Base-by-base conservation (phyloP, 2,888 invertebrate genomes). In the Orchestes rusci region DNA sequence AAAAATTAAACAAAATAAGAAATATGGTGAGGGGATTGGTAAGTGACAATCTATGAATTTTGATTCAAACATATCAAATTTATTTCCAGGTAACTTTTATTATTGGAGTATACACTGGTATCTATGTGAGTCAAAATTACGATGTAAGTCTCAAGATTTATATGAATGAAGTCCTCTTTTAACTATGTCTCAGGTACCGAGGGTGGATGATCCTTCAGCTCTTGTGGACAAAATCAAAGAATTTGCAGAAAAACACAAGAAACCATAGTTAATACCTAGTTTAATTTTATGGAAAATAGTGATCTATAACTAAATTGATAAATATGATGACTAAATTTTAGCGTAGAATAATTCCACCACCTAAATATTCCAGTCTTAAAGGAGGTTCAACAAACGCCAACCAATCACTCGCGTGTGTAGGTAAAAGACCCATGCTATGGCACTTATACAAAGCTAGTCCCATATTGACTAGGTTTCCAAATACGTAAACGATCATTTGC, bases 391-490 rank as follows among this genome's bases (percentile, higher is more conserved):
- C 90, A 74, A 97, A 97, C 41, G 96, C 95, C 49, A 97, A 70
- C 97, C 97, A 97, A 69, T 97, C 97, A 29, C 96, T 96, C 1
- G 95, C 84, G 70, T 97, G 94, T 36, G 95, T 95, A 1, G 97
- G 97, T 41, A 97, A 70, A 17, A 97, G 69, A 2, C 96, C 97
- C 95, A 97, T 96, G 51, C 92, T 92, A 61, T 96, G 94, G 66
- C 96, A 97, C 70, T 97, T 97, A 66, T 96, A 97, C 29, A 97
- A 71, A 16, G 96, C 96, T 54, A 97, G 69, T 1, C 82, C 82
- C 50, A 97, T 82, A 66, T 94, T 93, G 1, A 92, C 84, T 54
- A 95, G 70, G 68, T 97, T 96, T 4, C 97, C 97, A 57, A 97
- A 72, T 53, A 94, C 78, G 66, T 91, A 97, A 2, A 94, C 89